A percentile compares a stretch with the other conserved stretches of the same genome.
Conservation (phyloP, 1,140 invertebrate species). For the Apis mellifera region Amel_HAv3.1 CM009935.2:3440501-3441000, state of each 20-base stretch:
- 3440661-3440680: slow-evolving; percentile 91
- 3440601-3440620: background rate
- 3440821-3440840: slow-evolving; percentile 99
- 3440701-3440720: slow-evolving; percentile 99
- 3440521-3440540: too few species aligned
- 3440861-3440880: slow-evolving; percentile 36
- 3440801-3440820: slow-evolving; percentile 99
- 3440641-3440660: slow-evolving; percentile 57
- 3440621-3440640: background rate
- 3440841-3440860: slow-evolving; percentile 59
- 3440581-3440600: too few species aligned
- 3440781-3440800: slow-evolving; percentile 99
- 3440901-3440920: background rate
- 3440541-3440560: too few species aligned
- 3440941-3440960: background rate
- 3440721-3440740: slow-evolving; percentile 99
- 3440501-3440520: too few species aligned
- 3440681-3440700: slow-evolving; percentile 98
- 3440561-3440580: too few species aligned
- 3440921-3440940: background rate
- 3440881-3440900: slow-evolving; percentile 17
- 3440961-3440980: background rate
- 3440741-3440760: slow-evolving; percentile 99
- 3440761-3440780: slow-evolving; percentile 99
- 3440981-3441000: background rate